Evolutionary conservation across 1,140 invertebrate species (phyloP), one percentile per base, ranked within the genome.

Genomic region (Cepaea nemoralis): DNA sequence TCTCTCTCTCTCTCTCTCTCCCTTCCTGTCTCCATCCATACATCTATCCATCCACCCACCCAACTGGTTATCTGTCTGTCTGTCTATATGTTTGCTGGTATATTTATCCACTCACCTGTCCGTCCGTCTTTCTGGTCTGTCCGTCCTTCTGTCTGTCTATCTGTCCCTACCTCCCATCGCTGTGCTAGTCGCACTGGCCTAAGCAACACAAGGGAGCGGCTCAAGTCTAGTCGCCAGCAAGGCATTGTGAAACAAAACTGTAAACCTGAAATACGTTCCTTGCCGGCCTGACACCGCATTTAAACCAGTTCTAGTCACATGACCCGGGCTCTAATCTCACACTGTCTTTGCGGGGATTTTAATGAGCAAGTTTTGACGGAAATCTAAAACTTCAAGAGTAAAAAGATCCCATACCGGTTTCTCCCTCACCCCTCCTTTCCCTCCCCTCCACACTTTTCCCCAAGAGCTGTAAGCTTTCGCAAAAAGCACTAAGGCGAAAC

Each of bases 291-390:
- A 63, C 33, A 27, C 59, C 59, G 59, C 10, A 63, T 63, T 63
- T 63, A 31, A 63, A 63, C 59, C n/a, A 63, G 59, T 63, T 63
- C 33, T 63, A 31, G 59, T 31, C 59, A 63, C 59, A 31, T 16
- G n/a, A 31, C n/a, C n/a, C 16, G 59, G 8, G 1, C 59, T 63
- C n/a, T 63, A 63, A 63, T 27, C 59, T 63, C 59, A 16, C n/a
- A 8, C n/a, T 63, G 59, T 63, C 59, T 31, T 63, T n/a, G 27
- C 59, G 6, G 59, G 59, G 59, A 63, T 63, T 63, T 55, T 63
- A 31, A 63, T 63, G 59, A 63, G 59, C n/a, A 63, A 27, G 33
- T 63, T 63, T 63, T 63, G 59, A 63, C 59, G 16, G 59, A 31
- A 63, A 63, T 31, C 59, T 63, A 63, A 63, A 5, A 31, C 59